Evolutionary conservation across 2,888 invertebrate genomes (phyloP).

Genomic region (Sminthurides aquaticus): DNA sequence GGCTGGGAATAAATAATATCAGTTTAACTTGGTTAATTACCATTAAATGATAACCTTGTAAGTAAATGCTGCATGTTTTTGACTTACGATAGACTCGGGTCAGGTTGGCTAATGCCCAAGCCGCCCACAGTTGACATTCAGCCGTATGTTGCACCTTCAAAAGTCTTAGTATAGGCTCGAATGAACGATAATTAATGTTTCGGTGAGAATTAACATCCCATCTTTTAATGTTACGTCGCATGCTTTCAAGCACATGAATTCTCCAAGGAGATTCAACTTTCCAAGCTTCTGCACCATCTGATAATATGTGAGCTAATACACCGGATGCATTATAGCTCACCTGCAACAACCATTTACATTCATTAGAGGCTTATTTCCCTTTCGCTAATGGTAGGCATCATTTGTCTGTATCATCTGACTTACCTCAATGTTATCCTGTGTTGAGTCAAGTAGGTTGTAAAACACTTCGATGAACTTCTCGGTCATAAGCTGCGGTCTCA

Average conservation of each 20-base stretch:
- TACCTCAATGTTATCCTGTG: conserved; percentile 91
- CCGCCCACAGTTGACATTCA: conserved; percentile 91
- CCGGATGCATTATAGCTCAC: conserved; percentile 93
- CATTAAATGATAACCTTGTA: neutral
- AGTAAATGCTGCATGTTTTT: conserved; percentile 40
- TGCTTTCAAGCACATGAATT: conserved; percentile 62
- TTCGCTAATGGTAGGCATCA: neutral
- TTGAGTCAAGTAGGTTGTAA: conserved; percentile 72
- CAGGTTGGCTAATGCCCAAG: conserved; percentile 94
- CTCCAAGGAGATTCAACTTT: conserved; percentile 63
- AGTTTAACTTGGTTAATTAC: neutral
- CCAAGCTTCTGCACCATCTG: conserved; percentile 83
- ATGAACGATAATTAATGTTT: conserved; percentile 93
- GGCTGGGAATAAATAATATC: conserved; percentile 53
- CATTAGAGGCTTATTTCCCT: no score
- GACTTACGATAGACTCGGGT: conserved; percentile 84
- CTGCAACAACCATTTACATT: no score
- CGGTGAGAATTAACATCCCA: conserved; percentile 82
- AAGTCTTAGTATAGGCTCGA: conserved; percentile 84
- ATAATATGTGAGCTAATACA: conserved; percentile 88
- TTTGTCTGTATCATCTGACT: conserved; percentile 5
- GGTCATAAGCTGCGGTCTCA: conserved; percentile 77
- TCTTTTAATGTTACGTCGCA: conserved; percentile 72
- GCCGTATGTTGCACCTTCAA: conserved; percentile 76
- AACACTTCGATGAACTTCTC: conserved; percentile 76